phyloP scores from a whole-genome alignment of 2,113 vertebrate genomes.

The Bettongia penicillata region DNA sequence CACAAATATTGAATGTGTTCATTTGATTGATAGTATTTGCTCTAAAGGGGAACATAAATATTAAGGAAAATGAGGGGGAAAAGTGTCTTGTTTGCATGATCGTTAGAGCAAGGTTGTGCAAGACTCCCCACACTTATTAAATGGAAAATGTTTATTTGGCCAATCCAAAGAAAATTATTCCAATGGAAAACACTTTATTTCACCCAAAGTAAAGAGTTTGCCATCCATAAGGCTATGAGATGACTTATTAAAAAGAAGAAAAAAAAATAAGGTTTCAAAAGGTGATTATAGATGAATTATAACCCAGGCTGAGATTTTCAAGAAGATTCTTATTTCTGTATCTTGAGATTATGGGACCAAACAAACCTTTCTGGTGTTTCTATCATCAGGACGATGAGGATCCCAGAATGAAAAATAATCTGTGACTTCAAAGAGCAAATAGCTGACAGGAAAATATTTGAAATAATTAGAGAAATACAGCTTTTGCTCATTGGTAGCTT shows the following conservation, averaged over 20 bases:
- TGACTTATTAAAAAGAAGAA: constrained; percentile 35
- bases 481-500: constrained; percentile 29
- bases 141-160: constrained; percentile 47
- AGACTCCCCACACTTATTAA: constrained; percentile 35
- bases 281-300: constrained; percentile 62
- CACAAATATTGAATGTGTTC: neutral
- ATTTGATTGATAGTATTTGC: neutral
- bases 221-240: neutral
- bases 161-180: constrained; percentile 37
- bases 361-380: constrained; percentile 44
- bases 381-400: constrained; percentile 61
- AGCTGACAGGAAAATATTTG: constrained; percentile 68
- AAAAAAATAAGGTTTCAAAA: constrained; percentile 28
- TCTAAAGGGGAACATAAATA: neutral
- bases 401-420: constrained; percentile 63
- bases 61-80: neutral
- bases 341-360: constrained; percentile 47
- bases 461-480: constrained; percentile 67
- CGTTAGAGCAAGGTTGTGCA: constrained; percentile 51
- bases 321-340: constrained; percentile 55
- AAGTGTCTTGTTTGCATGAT: constrained; percentile 53
- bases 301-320: constrained; percentile 45
- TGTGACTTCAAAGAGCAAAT: constrained; percentile 61
- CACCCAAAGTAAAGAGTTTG: constrained; percentile 30
- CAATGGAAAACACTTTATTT: constrained; percentile 49